These are phyloP conservation scores for Zaprionus africanus DNA, from an alignment of 1,140 invertebrate species.

Conservation along the genomic window DNA sequence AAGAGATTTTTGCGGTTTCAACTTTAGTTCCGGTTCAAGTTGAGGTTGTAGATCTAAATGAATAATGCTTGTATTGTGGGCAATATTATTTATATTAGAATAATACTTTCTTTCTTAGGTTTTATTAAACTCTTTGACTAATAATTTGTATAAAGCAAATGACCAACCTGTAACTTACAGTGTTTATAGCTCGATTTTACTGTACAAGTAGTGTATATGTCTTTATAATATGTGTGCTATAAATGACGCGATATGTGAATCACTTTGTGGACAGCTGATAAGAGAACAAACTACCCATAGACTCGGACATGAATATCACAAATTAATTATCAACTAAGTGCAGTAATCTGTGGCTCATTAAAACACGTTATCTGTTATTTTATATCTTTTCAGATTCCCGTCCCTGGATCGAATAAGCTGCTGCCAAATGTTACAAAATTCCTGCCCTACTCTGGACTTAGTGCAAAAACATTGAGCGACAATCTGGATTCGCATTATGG, in stretches of 20 bases:
- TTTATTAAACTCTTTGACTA: background rate
- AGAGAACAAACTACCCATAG: conserved; percentile 7
- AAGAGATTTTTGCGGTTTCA: background rate
- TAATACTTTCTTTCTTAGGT: background rate
- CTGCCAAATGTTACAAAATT: conserved; percentile 86
- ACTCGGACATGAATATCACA: conserved; percentile 9
- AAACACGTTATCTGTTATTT: conserved; percentile 1
- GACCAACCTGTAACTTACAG: background rate
- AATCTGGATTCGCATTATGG: conserved; percentile 93
- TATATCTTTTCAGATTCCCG: conserved; percentile 86
- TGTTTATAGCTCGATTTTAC: background rate
- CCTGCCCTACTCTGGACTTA: conserved; percentile 92
- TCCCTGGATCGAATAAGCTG: conserved; percentile 90
- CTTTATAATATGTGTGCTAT: background rate
- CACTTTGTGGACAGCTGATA: conserved; percentile 25
- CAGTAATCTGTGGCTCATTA: conserved; percentile 19
- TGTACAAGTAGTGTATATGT: background rate
- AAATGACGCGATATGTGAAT: conserved; percentile 29
- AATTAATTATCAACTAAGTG: conserved; percentile 36
- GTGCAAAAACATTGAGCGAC: conserved; percentile 88
- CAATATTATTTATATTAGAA: no score
- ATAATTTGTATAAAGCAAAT: background rate
- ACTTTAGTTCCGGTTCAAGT: background rate
- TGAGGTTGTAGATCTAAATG: background rate
- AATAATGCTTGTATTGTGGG: no score